These are phyloP conservation scores for Pterophyllum scalare DNA, from an alignment of 2,113 vertebrate genomes.

Conservation along the genomic window DNA sequence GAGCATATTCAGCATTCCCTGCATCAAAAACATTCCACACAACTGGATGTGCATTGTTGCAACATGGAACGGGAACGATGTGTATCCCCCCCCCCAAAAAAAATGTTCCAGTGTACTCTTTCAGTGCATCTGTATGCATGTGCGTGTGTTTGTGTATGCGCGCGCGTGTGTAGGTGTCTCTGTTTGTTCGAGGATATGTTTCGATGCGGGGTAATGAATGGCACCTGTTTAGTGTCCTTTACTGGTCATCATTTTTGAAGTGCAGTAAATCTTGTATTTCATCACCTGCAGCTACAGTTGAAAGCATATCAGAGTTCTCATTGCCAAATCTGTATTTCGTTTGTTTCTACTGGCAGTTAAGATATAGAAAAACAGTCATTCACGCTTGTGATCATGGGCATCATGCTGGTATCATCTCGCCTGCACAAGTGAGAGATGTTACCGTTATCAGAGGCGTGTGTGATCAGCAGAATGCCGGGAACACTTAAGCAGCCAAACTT, in stretches of 20 bases:
- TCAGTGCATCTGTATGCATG: not conserved
- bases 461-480: slow-evolving; percentile 18
- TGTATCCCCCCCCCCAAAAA: slow-evolving; percentile 10
- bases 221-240: slow-evolving; percentile 73
- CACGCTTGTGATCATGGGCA: slow-evolving; percentile 35
- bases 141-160: not conserved
- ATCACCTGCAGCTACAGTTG: slow-evolving; percentile 43
- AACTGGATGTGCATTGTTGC: slow-evolving; percentile 39
- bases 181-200: slow-evolving; percentile 62
- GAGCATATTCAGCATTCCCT: slow-evolving; percentile 41
- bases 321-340: slow-evolving; percentile 39
- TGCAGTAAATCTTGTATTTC: slow-evolving; percentile 71
- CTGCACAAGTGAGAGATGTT: not conserved
- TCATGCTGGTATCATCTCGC: slow-evolving; percentile 8
- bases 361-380: slow-evolving; percentile 32
- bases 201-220: slow-evolving; percentile 66
- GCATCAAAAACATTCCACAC: slow-evolving; percentile 50
- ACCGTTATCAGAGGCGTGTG: not conserved
- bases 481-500: not conserved
- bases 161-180: slow-evolving; percentile 30
- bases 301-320: slow-evolving; percentile 24
- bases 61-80: slow-evolving; percentile 37
- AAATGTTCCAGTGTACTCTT: slow-evolving; percentile 33
- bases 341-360: slow-evolving; percentile 45
- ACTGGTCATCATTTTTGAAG: slow-evolving; percentile 62